phyloP scores from a whole-genome alignment of 2,797 vertebrate genomes.

The Astyanax mexicanus region DNA sequence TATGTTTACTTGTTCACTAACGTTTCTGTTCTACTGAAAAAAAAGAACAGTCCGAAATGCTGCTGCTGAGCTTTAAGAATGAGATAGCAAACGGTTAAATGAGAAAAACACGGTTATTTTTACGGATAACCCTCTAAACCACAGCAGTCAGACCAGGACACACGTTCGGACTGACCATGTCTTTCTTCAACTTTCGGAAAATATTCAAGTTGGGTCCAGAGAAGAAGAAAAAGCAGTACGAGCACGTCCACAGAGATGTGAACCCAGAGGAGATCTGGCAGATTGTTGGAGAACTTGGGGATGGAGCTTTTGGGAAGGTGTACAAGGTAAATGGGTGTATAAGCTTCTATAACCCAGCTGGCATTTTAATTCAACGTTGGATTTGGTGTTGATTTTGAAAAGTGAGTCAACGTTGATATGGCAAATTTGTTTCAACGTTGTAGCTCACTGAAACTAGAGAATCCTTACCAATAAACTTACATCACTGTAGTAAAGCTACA shows the following conservation, averaged over 20 bases:
- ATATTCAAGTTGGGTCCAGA: slow-evolving; percentile 96
- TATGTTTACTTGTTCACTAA: no score
- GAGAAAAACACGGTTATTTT: not conserved
- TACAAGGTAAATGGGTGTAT: slow-evolving; percentile 86
- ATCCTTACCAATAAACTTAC: no score
- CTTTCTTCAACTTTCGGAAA: slow-evolving; percentile 98
- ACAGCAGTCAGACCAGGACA: not conserved
- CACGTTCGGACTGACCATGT: slow-evolving; percentile 74
- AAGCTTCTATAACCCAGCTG: no score
- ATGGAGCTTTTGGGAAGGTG: slow-evolving; percentile 98
- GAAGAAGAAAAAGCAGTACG: slow-evolving; percentile 97
- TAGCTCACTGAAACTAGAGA: no score
- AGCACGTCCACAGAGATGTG: slow-evolving; percentile 93
- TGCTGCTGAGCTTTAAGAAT: not conserved
- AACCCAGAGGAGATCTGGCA: slow-evolving; percentile 98
- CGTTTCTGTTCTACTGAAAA: no score
- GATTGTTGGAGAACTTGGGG: slow-evolving; percentile 94
- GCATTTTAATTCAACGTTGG: no score
- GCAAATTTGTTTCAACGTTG: no score
- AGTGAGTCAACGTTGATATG: no score
- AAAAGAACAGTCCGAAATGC: no score
- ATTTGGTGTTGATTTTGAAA: no score
- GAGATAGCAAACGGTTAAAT: slow-evolving; percentile 46
- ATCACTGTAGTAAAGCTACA: no score
- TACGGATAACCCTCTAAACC: not conserved